Evolutionary conservation across 2,797 vertebrate species (phyloP).

Genomic region (Neostethus bicornis): DNA sequence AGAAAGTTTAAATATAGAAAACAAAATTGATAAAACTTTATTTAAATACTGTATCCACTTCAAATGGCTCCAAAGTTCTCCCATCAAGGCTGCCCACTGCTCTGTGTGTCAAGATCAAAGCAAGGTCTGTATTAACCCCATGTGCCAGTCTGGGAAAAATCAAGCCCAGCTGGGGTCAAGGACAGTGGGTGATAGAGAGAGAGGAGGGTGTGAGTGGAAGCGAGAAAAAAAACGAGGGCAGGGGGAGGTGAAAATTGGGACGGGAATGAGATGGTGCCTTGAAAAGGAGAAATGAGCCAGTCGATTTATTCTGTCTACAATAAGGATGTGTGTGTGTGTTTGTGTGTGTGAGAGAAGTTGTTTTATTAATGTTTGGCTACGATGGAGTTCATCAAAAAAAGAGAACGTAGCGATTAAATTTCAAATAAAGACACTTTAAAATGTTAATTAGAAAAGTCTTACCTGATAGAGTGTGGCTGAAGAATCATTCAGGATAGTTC

Average conservation of each 20-base stretch:
- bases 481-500: conserved; percentile 72
- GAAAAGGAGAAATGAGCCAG: conserved; percentile 60
- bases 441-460: conserved; percentile 12
- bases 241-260: conserved; percentile 20
- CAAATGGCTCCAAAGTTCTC: conserved; percentile 42
- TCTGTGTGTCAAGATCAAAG: conserved; percentile 72
- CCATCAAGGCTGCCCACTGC: conserved; percentile 55
- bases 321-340: conserved; percentile 9
- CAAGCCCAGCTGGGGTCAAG: conserved; percentile 81
- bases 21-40: conserved; percentile 4
- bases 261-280: conserved; percentile 61
- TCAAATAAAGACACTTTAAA: background rate
- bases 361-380: conserved; percentile 20
- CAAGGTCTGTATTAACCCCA: conserved; percentile 74
- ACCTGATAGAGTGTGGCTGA: conserved; percentile 80
- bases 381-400: conserved; percentile 9
- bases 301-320: conserved; percentile 58
- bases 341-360: conserved; percentile 1
- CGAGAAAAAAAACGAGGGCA: conserved; percentile 28
- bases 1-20: conserved; percentile 11
- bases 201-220: conserved; percentile 55
- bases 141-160: conserved; percentile 81
- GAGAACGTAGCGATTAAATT: conserved; percentile 6
- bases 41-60: conserved; percentile 8
- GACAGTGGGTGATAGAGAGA: conserved; percentile 59